A percentile compares a stretch with the other conserved stretches of the same genome.
Conservation (phyloP, 2,113 vertebrate genomes). For the Serinus canaria region DNA sequence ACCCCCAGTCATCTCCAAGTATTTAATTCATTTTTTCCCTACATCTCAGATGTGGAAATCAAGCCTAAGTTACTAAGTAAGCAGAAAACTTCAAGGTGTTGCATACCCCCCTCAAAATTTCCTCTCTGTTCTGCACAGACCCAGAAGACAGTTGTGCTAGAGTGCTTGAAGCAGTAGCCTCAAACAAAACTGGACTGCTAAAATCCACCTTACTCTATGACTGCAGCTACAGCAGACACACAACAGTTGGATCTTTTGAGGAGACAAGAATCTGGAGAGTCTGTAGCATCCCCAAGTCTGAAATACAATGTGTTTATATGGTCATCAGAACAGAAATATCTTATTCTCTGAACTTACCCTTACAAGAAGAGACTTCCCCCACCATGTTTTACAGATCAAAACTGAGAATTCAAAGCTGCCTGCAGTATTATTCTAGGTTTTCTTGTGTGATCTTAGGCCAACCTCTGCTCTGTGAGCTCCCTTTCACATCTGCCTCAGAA, state of each 20-base stretch:
- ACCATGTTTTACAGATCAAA: not conserved
- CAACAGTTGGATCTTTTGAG: not conserved
- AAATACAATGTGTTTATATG: not conserved
- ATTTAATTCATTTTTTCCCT: not conserved
- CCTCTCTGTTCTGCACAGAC: not conserved
- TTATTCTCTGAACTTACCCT: not conserved
- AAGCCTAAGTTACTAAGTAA: not conserved
- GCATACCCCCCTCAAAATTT: not conserved
- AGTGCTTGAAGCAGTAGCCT: not conserved
- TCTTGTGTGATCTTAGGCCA: not conserved
- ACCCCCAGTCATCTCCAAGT: accelerated
- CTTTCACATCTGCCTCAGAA: not conserved
- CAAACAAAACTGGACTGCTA: not conserved
- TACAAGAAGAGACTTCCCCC: not conserved
- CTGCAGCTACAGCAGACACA: not conserved
- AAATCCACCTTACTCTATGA: not conserved
- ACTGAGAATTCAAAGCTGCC: not conserved
- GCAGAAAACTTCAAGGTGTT: not conserved
- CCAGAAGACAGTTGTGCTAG: not conserved
- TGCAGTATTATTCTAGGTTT: not conserved
- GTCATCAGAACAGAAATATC: not conserved
- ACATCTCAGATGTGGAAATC: not conserved
- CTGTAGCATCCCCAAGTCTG: not conserved
- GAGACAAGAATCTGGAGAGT: not conserved
- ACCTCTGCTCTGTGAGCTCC: not conserved